These are phyloP conservation scores for Bembecia ichneumoniformis DNA, from an alignment of 2,888 invertebrate species.

Conservation along the genomic window DNA sequence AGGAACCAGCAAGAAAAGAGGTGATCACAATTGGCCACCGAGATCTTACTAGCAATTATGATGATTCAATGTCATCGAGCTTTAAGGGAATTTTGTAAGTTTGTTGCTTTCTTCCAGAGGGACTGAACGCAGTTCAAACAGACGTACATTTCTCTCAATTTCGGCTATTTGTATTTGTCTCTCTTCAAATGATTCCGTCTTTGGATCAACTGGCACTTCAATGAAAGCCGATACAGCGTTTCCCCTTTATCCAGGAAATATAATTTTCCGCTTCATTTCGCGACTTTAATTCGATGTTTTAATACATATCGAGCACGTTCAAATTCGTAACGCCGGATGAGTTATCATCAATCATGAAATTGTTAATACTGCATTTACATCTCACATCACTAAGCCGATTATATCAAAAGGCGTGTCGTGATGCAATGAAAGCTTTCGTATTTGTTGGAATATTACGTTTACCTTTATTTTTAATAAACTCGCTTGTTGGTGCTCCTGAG, in stretches of 20 bases:
- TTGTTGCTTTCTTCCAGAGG: too few relatives aligned
- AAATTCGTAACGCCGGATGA: neutral
- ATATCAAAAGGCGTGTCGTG: neutral
- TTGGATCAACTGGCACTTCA: too few relatives aligned
- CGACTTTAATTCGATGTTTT: slow-evolving; percentile 3
- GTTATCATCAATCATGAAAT: slow-evolving; percentile 8
- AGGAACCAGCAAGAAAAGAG: too few relatives aligned
- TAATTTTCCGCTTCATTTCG: neutral
- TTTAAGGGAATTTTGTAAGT: too few relatives aligned
- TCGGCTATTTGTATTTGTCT: too few relatives aligned
- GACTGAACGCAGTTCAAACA: too few relatives aligned
- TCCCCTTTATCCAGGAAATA: neutral
- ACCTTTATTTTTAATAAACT: neutral
- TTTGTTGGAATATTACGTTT: neutral
- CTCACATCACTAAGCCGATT: slow-evolving; percentile 9
- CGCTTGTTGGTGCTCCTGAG: neutral
- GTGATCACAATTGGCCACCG: too few relatives aligned
- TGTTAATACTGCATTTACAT: slow-evolving; percentile 8
- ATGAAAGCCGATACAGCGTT: neutral
- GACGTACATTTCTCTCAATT: too few relatives aligned
- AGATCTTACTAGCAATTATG: too few relatives aligned
- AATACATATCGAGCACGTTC: slow-evolving; percentile 1
- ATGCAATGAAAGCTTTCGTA: neutral
- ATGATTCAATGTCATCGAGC: too few relatives aligned
- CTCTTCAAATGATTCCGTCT: too few relatives aligned